Evolutionary conservation across 2,888 invertebrate species (phyloP).

Genomic region (Orthosia incerta): DNA sequence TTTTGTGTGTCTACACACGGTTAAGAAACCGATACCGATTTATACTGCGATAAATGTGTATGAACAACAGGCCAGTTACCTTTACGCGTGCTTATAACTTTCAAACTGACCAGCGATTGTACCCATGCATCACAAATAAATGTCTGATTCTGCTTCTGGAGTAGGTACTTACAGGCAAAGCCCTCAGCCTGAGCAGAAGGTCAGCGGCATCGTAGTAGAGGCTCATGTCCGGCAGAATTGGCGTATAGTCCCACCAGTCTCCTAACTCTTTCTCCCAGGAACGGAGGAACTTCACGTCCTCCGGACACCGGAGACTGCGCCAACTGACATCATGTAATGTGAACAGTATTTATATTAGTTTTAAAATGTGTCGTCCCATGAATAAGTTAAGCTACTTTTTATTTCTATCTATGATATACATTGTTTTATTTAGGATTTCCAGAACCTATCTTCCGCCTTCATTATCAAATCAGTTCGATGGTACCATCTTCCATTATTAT

Average conservation of each 20-base stretch:
- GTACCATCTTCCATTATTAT: too few species aligned
- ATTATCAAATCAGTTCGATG: too few species aligned
- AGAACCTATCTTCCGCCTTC: too few species aligned
- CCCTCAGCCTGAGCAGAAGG: conserved; percentile 81
- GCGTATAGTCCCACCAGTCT: conserved; percentile 87
- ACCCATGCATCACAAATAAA: too few species aligned
- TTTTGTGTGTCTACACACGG: background rate
- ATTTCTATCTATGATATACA: too few species aligned
- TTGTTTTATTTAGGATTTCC: too few species aligned
- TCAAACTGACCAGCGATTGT: too few species aligned
- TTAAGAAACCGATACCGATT: background rate
- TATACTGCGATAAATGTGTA: background rate
- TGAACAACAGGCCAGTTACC: background rate
- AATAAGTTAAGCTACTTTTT: too few species aligned
- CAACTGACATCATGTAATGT: conserved; percentile 42
- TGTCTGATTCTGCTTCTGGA: too few species aligned
- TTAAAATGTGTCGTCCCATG: too few species aligned
- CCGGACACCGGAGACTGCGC: conserved; percentile 28
- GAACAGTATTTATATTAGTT: too few species aligned
- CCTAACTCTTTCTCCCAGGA: conserved; percentile 84
- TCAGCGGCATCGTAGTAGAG: conserved; percentile 83
- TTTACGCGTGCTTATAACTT: too few species aligned
- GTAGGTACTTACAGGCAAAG: conserved; percentile 73
- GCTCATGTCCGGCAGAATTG: conserved; percentile 77
- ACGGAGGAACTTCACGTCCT: conserved; percentile 64